phyloP scores from a whole-genome alignment of 2,113 vertebrate genomes.

The Atractosteus spatula region DNA sequence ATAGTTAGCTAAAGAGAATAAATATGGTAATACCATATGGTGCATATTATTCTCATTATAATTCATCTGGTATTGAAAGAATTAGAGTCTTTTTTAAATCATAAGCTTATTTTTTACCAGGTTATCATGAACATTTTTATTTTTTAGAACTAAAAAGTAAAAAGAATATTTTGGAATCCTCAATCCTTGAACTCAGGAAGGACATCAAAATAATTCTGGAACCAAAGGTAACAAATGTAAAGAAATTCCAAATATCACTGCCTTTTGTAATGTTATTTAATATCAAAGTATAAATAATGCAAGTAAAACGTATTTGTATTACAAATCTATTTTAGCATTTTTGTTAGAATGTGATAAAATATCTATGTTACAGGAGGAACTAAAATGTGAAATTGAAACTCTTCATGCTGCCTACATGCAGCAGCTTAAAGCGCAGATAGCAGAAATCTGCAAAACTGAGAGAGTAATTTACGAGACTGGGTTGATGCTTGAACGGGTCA shows the following conservation, averaged over 20 bases:
- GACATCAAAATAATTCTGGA: conserved; percentile 22
- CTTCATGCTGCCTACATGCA: conserved; percentile 16
- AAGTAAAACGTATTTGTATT: no score
- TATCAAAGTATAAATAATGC: no score
- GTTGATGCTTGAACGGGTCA: conserved; percentile 44
- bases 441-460: conserved; percentile 50
- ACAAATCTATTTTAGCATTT: no score
- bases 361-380: conserved; percentile 27
- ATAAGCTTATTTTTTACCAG: background rate
- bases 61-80: no score
- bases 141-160: conserved; percentile 37
- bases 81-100: no score
- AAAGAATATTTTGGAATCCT: conserved; percentile 20
- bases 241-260: background rate
- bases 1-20: no score
- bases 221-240: conserved; percentile 37
- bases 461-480: conserved; percentile 50
- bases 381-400: conserved; percentile 28
- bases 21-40: no score
- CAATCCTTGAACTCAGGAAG: conserved; percentile 19
- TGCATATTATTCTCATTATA: no score
- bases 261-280: no score
- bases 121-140: background rate
- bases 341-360: background rate
- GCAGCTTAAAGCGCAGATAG: conserved; percentile 28